Evolutionary conservation across 2,797 vertebrate species (phyloP).

Genomic region (Melopsittacus undulatus): DNA sequence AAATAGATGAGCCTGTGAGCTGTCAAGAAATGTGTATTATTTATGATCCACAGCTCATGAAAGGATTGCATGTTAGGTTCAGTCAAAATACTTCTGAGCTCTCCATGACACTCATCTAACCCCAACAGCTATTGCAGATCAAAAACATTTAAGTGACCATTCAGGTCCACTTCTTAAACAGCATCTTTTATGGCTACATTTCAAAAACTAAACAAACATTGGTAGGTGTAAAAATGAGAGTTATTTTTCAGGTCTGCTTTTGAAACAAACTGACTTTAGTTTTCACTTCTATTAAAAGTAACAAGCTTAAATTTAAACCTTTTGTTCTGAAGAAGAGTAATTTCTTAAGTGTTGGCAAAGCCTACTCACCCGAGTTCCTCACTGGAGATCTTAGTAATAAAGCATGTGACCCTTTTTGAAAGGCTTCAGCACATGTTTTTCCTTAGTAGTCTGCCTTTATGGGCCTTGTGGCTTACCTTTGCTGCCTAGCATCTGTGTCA

Average conservation of each 20-base stretch:
- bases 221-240: neutral
- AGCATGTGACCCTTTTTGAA: neutral
- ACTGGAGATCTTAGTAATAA: neutral
- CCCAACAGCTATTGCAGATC: neutral
- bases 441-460: neutral
- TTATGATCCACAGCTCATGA: neutral
- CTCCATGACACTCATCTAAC: neutral
- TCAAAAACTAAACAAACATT: neutral
- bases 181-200: neutral
- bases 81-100: neutral
- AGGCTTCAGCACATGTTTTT: neutral
- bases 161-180: neutral
- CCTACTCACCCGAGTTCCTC: neutral
- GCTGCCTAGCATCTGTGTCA: neutral
- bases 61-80: neutral
- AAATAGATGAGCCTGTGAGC: neutral
- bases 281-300: neutral
- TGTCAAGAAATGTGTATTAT: neutral
- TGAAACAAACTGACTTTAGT: neutral
- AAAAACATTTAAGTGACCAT: neutral
- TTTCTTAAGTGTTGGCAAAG: neutral
- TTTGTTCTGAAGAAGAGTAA: neutral
- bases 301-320: neutral
- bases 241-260: neutral
- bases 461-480: neutral